Evolutionary conservation across 2,797 vertebrate genomes (phyloP), one percentile per base, ranked within the genome.

Genomic region (Alca torda): DNA sequence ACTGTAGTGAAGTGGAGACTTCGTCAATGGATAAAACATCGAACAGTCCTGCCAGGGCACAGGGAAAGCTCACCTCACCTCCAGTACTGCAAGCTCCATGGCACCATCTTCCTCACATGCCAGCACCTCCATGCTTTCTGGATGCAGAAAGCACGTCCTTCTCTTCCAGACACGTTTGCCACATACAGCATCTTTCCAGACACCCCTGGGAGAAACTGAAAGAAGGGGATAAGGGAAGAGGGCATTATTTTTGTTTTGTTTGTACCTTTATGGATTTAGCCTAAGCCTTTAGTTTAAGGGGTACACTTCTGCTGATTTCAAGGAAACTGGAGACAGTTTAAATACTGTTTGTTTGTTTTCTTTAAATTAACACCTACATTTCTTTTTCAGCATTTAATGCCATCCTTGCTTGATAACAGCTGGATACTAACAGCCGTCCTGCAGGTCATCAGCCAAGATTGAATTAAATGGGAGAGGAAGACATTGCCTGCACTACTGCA

Each of bases 31-130:
- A 31, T 43, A n/a, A 78, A 91, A 67, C 57, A 72, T 33, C 63
- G 6, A 25, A 11, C 0, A 0, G 53, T 25, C 28, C 77, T 56
- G 39, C 24, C 28, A 35, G 61, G 46, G 67, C 54, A 60, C 7
- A 3, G 23, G 16, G 28, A 13, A 79, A 33, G 8, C 45, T 65
- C 63, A 43, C 45, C 84, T 69, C 70, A 31, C 37, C 51, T 43
- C 77, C 46, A 70, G 89, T 69, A 11, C 65, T 30, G 37, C 39
- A 3, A 45, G 39, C 30, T 25, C 82, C 0, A 0, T 6, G 23
- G 16, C 43, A 72, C 16, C 1, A 0, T 5, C 67, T 15, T 45
- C 48, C 53, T 59, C 57, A 5, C 0, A 0, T 17, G 20, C 65
- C 43, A 82, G 64, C 39, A 74, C 9, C 45, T 46, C 37, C 10